These are phyloP conservation scores for Phataginus tricuspis DNA, from an alignment of 2,797 vertebrate genomes.

Conservation along the genomic window DNA sequence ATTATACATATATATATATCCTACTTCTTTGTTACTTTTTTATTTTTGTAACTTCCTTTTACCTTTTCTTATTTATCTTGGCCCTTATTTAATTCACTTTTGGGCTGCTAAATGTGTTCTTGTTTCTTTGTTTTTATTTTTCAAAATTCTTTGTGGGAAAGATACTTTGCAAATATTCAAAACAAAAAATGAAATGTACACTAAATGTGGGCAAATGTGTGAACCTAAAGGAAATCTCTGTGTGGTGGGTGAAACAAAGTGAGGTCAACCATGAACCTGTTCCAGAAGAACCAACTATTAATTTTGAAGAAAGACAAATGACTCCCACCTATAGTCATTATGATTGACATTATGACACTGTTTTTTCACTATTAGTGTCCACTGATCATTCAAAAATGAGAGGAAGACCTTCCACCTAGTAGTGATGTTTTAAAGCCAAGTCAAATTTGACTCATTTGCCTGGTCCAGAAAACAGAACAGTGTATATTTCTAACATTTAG, in stretches of 20 bases:
- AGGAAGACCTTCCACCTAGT: neutral
- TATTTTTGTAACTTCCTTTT: neutral
- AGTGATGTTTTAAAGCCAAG: neutral
- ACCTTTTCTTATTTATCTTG: neutral
- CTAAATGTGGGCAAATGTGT: neutral
- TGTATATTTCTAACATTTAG: neutral
- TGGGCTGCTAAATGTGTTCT: neutral
- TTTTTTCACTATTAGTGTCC: neutral
- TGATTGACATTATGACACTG: neutral
- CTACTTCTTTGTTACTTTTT: neutral
- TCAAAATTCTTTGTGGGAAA: neutral
- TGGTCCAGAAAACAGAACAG: neutral
- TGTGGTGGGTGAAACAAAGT: neutral
- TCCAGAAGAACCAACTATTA: neutral
- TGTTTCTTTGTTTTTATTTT: neutral
- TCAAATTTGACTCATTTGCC: neutral
- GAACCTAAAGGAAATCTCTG: neutral
- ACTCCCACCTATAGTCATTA: neutral
- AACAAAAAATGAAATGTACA: neutral
- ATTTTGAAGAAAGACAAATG: neutral
- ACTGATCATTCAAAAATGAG: neutral
- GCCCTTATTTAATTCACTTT: neutral
- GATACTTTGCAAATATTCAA: neutral
- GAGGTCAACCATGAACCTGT: neutral
- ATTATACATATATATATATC: neutral